phyloP scores from a whole-genome alignment of 2,797 vertebrate genomes.

The Eospalax fontanierii region DNA sequence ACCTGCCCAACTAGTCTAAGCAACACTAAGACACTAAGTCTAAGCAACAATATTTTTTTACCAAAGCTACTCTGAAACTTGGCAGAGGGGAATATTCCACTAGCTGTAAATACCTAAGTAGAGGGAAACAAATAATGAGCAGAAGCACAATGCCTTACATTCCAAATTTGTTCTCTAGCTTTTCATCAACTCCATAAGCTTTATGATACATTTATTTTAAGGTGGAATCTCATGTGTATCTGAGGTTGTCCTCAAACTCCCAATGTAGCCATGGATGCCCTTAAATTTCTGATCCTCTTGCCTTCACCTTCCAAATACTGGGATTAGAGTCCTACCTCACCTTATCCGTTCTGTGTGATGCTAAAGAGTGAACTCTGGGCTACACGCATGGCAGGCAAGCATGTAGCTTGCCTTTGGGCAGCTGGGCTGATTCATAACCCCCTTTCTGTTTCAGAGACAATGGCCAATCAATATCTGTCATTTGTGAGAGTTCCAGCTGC shows the following conservation, averaged over 20 bases:
- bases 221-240: neutral
- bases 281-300: neutral
- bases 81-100: neutral
- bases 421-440: neutral
- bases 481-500: neutral
- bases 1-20: neutral
- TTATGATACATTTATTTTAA: neutral
- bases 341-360: neutral
- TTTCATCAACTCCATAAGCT: neutral
- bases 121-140: neutral
- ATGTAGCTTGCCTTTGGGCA: no score
- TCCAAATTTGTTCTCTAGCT: neutral
- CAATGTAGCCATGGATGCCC: neutral
- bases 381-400: neutral
- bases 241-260: neutral
- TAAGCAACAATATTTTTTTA: neutral
- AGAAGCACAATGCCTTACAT: neutral
- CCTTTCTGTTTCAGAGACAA: constrained; percentile 22
- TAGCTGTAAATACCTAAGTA: neutral
- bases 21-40: accelerated
- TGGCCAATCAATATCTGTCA: neutral
- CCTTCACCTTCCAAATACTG: neutral
- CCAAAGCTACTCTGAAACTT: neutral
- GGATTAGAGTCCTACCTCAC: neutral
- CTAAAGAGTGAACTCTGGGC: neutral